Evolutionary conservation across 2,888 invertebrate genomes (phyloP).

Genomic region (Heliconius ethilla): DNA sequence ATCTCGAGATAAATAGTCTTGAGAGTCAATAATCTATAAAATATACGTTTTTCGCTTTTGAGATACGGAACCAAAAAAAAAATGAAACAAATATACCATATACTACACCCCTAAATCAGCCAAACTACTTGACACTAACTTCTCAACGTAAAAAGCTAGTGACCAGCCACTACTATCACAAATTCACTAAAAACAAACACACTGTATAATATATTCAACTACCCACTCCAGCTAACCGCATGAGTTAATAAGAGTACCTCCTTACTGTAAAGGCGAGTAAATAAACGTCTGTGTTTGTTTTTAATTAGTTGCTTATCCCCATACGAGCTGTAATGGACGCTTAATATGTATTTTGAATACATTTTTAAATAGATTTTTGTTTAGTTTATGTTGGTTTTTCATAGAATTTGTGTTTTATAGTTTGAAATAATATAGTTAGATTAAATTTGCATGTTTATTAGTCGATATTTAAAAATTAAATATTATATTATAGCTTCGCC

Average conservation of each 20-base stretch:
- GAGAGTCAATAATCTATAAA: too few species aligned
- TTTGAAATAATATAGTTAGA: neutral
- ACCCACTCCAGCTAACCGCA: slow-evolving; percentile 5
- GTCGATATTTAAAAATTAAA: too few species aligned
- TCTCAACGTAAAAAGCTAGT: too few species aligned
- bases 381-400: neutral
- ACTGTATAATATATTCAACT: slow-evolving; percentile 13
- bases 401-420: neutral
- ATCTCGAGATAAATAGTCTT: too few species aligned
- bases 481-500: too few species aligned
- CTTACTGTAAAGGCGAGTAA: slow-evolving; percentile 36
- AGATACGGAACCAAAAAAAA: too few species aligned
- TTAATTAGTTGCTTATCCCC: slow-evolving; percentile 48
- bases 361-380: slow-evolving; percentile 17
- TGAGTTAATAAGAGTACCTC: slow-evolving; percentile 16
- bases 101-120: too few species aligned
- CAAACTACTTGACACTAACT: neutral
- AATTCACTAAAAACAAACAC: neutral
- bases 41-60: too few species aligned
- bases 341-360: slow-evolving; percentile 19
- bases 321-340: slow-evolving; percentile 37
- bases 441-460: neutral
- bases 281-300: slow-evolving; percentile 48
- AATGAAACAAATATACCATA: too few species aligned
- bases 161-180: neutral